Evolutionary conservation across 1,140 invertebrate genomes (phyloP).

Genomic region (Eufriesea mexicana): DNA sequence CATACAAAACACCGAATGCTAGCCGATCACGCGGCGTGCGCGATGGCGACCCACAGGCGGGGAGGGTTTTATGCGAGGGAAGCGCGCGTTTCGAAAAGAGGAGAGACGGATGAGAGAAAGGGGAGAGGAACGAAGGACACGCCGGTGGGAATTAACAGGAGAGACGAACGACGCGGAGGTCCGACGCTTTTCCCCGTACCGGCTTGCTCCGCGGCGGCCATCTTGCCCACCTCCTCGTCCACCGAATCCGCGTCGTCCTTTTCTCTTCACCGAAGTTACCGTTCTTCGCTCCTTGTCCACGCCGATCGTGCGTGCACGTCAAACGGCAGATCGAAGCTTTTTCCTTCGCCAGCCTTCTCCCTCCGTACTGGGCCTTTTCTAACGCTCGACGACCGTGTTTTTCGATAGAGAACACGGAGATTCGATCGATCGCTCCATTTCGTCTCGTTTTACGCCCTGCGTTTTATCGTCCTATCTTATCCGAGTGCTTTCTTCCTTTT

Average conservation of each 20-base stretch:
- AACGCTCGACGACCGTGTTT: too few relatives aligned
- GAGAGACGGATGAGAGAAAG: conserved; percentile 39
- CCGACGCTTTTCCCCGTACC: conserved; percentile 73
- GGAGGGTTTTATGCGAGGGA: conserved; percentile 27
- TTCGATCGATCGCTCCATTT: too few relatives aligned
- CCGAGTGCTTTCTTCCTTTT: too few relatives aligned
- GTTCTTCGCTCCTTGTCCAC: background rate
- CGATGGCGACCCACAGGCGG: conserved; percentile 52
- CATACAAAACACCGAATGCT: conserved; percentile 59
- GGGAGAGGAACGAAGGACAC: conserved; percentile 61
- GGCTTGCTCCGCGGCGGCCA: conserved; percentile 69
- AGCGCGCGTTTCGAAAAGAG: conserved; percentile 47
- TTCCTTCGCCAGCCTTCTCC: background rate
- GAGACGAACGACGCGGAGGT: conserved; percentile 68
- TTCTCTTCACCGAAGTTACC: conserved; percentile 31
- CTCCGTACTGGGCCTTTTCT: too few relatives aligned
- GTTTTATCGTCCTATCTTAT: too few relatives aligned
- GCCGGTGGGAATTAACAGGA: conserved; percentile 72
- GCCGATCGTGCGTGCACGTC: background rate
- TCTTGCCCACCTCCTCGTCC: conserved; percentile 60
- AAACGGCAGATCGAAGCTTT: background rate
- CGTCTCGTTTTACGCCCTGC: too few relatives aligned
- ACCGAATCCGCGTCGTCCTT: background rate
- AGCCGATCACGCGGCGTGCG: conserved; percentile 56
- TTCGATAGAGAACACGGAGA: too few relatives aligned